These are phyloP conservation scores for Cydia splendana DNA, from an alignment of 1,140 invertebrate species.

Conservation along the genomic window DNA sequence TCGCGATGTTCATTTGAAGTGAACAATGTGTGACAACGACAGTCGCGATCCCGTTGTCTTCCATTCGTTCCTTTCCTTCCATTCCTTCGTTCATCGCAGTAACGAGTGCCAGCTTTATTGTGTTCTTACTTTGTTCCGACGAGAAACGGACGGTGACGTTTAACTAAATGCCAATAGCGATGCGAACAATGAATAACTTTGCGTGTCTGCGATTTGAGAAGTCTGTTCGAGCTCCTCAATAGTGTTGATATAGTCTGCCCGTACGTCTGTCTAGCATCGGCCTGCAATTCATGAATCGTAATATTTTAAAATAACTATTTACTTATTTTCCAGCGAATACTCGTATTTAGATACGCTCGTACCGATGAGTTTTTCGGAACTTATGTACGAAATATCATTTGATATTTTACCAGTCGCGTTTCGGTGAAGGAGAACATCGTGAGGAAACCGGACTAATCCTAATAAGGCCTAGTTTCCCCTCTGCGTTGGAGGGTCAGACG, in stretches of 20 bases:
- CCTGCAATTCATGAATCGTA: too few relatives aligned
- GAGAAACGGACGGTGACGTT: constrained; percentile 30
- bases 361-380: too few relatives aligned
- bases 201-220: background rate
- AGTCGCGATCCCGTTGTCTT: constrained; percentile 50
- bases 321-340: too few relatives aligned
- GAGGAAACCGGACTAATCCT: too few relatives aligned
- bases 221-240: background rate
- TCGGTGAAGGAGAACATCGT: too few relatives aligned
- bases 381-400: too few relatives aligned
- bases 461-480: too few relatives aligned
- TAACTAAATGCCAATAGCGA: constrained; percentile 25
- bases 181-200: background rate
- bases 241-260: background rate
- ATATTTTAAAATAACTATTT: too few relatives aligned
- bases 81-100: constrained; percentile 33
- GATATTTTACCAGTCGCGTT: too few relatives aligned
- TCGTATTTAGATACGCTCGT: too few relatives aligned
- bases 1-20: constrained; percentile 47
- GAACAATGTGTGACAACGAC: constrained; percentile 48
- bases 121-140: constrained; percentile 33
- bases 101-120: constrained; percentile 48
- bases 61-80: constrained; percentile 4
- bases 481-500: too few relatives aligned
- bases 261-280: too few relatives aligned